Conservation (phyloP, 2,797 vertebrate genomes). For the Ambastaia sidthimunki region DNA sequence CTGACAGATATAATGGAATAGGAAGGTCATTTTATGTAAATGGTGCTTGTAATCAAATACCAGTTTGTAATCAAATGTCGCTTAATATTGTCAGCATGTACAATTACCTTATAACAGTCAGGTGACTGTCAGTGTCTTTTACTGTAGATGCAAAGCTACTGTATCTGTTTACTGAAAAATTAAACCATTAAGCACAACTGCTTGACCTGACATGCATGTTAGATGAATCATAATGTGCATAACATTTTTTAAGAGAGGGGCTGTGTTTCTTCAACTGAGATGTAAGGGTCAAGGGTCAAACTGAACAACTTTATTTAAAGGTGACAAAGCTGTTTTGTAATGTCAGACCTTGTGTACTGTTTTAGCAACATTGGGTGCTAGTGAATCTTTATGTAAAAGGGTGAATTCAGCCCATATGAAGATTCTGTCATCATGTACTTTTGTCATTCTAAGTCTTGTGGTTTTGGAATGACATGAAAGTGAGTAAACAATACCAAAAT, state of each 20-base stretch:
- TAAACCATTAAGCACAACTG: conserved; percentile 15
- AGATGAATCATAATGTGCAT: conserved; percentile 3
- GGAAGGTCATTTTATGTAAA: conserved; percentile 13
- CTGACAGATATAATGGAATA: neutral
- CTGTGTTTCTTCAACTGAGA: neutral
- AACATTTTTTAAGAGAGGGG: neutral
- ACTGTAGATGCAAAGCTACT: conserved; percentile 49
- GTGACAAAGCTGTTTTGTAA: neutral
- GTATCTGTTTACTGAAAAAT: conserved; percentile 31
- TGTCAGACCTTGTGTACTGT: neutral
- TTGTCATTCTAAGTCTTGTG: too few species aligned
- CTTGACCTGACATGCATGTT: neutral
- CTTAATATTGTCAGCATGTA: conserved; percentile 13
- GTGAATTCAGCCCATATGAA: neutral
- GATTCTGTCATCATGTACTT: neutral
- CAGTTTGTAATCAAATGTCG: conserved; percentile 15
- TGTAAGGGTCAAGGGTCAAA: neutral
- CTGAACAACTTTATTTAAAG: neutral
- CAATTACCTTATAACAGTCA: neutral
- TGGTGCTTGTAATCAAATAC: conserved; percentile 26
- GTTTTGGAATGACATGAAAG: too few species aligned
- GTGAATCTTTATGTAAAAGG: too few species aligned
- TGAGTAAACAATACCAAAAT: too few species aligned
- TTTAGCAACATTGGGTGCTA: neutral
- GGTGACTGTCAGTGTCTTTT: conserved; percentile 25